phyloP scores from a whole-genome alignment of 2,888 invertebrate genomes.

The Tenthredo notha region DNA sequence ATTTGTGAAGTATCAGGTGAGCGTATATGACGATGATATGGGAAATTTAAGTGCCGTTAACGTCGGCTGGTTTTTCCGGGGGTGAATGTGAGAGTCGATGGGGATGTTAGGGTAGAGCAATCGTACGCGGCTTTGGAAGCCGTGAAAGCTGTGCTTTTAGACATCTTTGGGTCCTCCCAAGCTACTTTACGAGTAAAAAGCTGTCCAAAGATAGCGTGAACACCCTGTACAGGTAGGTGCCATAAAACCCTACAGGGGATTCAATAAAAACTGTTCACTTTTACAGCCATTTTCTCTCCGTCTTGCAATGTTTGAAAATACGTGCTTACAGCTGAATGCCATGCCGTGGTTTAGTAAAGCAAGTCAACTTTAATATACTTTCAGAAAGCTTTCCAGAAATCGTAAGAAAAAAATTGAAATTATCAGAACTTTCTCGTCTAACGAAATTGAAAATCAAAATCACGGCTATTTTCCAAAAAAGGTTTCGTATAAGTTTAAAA shows the following conservation, averaged over 20 bases:
- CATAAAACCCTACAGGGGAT: slow-evolving; percentile 48
- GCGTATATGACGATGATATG: slow-evolving; percentile 7
- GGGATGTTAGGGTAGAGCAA: slow-evolving; percentile 12
- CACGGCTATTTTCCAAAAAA: too few species aligned
- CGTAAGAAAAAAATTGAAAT: not conserved
- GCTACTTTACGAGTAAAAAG: slow-evolving; percentile 44
- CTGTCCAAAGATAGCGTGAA: slow-evolving; percentile 46
- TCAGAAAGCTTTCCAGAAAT: not conserved
- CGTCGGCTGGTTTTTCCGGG: not conserved
- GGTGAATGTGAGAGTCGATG: not conserved
- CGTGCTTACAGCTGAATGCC: not conserved
- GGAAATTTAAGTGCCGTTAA: slow-evolving; percentile 20
- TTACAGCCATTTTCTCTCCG: slow-evolving; percentile 35
- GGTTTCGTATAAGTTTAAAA: too few species aligned
- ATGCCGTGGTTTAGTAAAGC: not conserved
- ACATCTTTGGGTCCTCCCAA: slow-evolving; percentile 11
- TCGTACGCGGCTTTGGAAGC: slow-evolving; percentile 24
- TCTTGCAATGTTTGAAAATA: not conserved
- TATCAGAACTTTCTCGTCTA: not conserved
- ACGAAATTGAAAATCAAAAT: not conserved
- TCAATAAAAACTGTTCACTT: slow-evolving; percentile 51
- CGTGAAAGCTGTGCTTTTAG: slow-evolving; percentile 49
- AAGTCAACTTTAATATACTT: not conserved
- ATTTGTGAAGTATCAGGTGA: not conserved
- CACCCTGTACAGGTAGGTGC: slow-evolving; percentile 29